These are phyloP conservation scores for Calameuta pallipes DNA, from an alignment of 2,888 invertebrate species.

Conservation along the genomic window DNA sequence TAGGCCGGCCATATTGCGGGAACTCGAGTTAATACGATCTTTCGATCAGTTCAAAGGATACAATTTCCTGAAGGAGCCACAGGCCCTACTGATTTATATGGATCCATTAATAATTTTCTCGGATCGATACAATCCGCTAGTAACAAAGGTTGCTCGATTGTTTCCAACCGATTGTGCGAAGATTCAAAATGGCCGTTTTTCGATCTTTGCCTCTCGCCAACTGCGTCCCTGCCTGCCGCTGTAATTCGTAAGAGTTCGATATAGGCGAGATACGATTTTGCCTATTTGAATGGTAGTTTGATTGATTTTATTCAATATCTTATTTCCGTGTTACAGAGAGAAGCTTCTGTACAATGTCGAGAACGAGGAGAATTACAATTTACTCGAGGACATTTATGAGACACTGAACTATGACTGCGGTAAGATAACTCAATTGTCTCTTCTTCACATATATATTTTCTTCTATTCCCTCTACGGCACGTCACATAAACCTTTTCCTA, in stretches of 20 bases:
- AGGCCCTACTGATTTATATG: not conserved
- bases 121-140: not conserved
- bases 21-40: not conserved
- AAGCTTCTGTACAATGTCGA: conserved; percentile 74
- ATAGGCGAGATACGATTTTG: not conserved
- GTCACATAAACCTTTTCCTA: not conserved
- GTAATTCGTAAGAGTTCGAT: not conserved
- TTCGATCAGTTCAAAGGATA: not conserved
- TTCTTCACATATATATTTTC: not conserved
- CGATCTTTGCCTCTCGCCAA: not conserved
- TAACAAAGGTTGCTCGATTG: not conserved
- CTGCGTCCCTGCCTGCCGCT: not conserved
- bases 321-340: conserved; percentile 69
- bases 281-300: not conserved
- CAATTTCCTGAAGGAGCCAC: not conserved
- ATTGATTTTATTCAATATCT: conserved; percentile 12
- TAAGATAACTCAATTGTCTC: conserved; percentile 59
- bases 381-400: conserved; percentile 80
- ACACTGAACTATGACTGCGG: conserved; percentile 74
- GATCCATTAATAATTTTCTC: not conserved
- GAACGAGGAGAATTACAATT: conserved; percentile 76
- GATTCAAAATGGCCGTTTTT: not conserved
- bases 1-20: not conserved
- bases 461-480: not conserved
- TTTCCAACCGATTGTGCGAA: not conserved